Base-by-base conservation (phyloP, 1,140 invertebrate species). In the Hylaeus volcanicus region DNA sequence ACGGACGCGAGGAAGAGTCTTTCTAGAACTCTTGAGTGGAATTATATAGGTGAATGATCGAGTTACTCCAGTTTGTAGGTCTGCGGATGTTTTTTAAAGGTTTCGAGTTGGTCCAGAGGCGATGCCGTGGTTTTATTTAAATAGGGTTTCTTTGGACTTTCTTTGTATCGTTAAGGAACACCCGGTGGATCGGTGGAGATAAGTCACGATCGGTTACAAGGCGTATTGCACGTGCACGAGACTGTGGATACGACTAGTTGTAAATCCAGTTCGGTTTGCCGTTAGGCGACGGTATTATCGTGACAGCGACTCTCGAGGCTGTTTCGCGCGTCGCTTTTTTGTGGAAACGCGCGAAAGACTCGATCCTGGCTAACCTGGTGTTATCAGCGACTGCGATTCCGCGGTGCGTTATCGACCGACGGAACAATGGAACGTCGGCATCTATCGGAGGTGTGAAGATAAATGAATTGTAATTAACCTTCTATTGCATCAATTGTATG, bases 361-460 rank as follows among this genome's bases (percentile, higher is more conserved):
- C n/a, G n/a, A 3, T 8, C 6, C n/a, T 3, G 12, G 39, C 3
- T 5, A 1, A 12, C 26, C 51, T 9, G 14, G 53, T 5, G 37
- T 45, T 45, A 45, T 56, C 51, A 1, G n/a, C 1, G n/a, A n/a
- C 14, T n/a, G 15, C 8, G 39, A n/a, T 26, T 26, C 26, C 8
- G 5, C 26, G 41, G 6, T 0, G 26, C 51, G 6, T 68, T 76
- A 81, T 81, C 61, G 60, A 68, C 6, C 39, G 55, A 12, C 9
- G 2, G 37, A 80, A 58, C 5, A 12, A 15, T 14, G 53, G 53
- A 45, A 74, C 3, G 64, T 60, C 39, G 74, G 56, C 39, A 83
- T 83, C 71, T 71, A 15, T 63, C 26, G 26, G 26, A 26, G 26
- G 26, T 26, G 26, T 26, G 26, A 26, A 26, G 26, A 26, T 26